phyloP scores from a whole-genome alignment of 2,113 vertebrate genomes.

The Microcebus ravelobensis region DNA sequence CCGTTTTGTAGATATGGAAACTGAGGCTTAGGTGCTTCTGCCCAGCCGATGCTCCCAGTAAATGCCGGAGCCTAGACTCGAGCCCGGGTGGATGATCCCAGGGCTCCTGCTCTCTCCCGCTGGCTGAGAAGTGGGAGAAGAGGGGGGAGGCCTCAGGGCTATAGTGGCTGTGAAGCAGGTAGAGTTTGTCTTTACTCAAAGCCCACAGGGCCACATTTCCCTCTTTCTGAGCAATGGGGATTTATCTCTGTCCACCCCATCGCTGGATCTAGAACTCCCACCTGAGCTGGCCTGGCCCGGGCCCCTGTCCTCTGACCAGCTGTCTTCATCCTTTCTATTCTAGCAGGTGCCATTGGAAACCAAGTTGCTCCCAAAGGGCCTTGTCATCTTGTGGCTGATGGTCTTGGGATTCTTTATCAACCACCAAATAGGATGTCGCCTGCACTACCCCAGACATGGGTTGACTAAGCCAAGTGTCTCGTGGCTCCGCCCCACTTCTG shows the following conservation, averaged over 20 bases:
- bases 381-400: background rate
- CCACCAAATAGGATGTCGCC: background rate
- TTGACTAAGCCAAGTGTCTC: background rate
- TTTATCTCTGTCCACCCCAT: background rate
- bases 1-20: background rate
- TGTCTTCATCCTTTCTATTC: background rate
- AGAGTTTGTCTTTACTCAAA: background rate
- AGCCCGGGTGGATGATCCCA: no score
- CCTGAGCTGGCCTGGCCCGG: background rate
- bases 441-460: background rate
- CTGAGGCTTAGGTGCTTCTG: background rate
- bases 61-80: background rate
- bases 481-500: background rate
- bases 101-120: background rate
- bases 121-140: background rate
- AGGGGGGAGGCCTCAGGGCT: background rate
- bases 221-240: background rate
- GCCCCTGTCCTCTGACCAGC: background rate
- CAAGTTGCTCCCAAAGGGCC: background rate
- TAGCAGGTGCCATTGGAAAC: background rate
- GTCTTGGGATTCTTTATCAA: background rate
- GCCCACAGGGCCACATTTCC: no score
- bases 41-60: background rate
- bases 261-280: background rate
- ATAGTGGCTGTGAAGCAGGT: fast-evolving